Percentiles rank a stretch among this genome's conserved stretches.
Conservation (phyloP, 2,797 vertebrate species). For the Anomalospiza imberbis region DNA sequence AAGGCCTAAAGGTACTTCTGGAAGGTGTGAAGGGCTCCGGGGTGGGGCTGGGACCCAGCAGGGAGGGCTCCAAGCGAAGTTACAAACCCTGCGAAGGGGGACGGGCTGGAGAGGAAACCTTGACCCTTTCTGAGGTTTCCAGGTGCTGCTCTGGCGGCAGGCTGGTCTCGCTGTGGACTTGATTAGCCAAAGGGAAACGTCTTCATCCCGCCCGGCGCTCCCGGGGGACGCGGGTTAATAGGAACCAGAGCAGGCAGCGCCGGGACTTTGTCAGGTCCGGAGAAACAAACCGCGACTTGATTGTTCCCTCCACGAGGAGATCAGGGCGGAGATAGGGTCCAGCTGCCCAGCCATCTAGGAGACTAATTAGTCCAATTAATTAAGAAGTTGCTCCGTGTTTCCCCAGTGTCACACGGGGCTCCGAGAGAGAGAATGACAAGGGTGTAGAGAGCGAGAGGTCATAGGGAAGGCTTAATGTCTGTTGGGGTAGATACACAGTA, state of each 20-base stretch:
- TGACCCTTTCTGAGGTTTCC: background rate
- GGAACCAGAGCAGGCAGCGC: background rate
- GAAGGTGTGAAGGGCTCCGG: background rate
- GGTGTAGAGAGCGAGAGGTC: constrained; percentile 61
- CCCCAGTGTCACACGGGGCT: constrained; percentile 55
- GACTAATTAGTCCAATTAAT: constrained; percentile 93
- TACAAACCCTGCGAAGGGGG: background rate
- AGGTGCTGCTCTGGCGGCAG: background rate
- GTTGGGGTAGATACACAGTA: constrained; percentile 46
- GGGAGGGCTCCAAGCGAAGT: background rate
- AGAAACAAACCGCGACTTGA: constrained; percentile 25
- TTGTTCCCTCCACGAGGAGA: constrained; percentile 32
- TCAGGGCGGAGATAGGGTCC: constrained; percentile 74
- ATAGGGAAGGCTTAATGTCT: constrained; percentile 40
- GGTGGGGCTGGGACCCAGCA: background rate
- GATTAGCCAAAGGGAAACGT: constrained; percentile 1
- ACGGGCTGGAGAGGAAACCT: background rate
- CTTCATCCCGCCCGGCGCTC: background rate
- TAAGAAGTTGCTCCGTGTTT: constrained; percentile 76
- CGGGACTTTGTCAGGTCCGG: constrained; percentile 1
- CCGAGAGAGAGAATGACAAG: constrained; percentile 58
- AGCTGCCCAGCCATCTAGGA: constrained; percentile 87
- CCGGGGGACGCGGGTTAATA: constrained; percentile 18
- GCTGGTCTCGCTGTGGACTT: background rate
- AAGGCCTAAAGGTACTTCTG: accelerated